A percentile compares a stretch with the other conserved stretches of the same genome.
These are phyloP conservation scores for Trichacis sp. DNA, from an alignment of 2,888 invertebrate species.

Conservation along the genomic window DNA sequence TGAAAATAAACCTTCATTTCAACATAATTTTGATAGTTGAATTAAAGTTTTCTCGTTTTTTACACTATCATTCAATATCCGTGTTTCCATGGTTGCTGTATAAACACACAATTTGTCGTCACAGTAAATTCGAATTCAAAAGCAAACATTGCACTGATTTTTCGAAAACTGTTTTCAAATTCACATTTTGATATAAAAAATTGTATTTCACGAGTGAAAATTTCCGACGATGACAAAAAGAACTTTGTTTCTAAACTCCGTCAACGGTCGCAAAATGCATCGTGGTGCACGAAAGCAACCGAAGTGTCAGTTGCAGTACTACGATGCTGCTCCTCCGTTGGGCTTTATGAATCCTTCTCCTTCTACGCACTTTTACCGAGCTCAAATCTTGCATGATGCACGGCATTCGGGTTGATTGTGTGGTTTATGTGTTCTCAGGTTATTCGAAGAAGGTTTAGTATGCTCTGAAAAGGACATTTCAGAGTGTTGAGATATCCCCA, in stretches of 20 bases:
- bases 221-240: too few species aligned
- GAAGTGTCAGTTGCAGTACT: conserved; percentile 16
- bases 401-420: conserved; percentile 17
- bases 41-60: not conserved
- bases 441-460: conserved; percentile 16
- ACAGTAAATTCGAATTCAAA: too few species aligned
- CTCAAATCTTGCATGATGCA: conserved; percentile 35
- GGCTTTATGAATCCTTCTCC: conserved; percentile 35
- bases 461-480: conserved; percentile 1
- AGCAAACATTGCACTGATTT: not conserved
- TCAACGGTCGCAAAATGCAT: conserved; percentile 20
- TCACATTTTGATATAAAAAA: not conserved
- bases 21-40: not conserved
- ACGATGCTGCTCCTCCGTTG: conserved; percentile 26
- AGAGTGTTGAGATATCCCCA: conserved; percentile 24
- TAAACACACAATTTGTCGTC: too few species aligned
- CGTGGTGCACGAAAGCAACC: conserved; percentile 22
- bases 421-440: conserved; percentile 17
- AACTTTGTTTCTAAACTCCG: not conserved
- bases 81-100: not conserved
- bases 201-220: not conserved
- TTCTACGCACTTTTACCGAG: conserved; percentile 40
- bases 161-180: not conserved
- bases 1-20: not conserved
- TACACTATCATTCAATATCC: not conserved